These are phyloP conservation scores for Chaetoderma sp. DNA, from an alignment of 2,888 invertebrate genomes.

Conservation along the genomic window DNA sequence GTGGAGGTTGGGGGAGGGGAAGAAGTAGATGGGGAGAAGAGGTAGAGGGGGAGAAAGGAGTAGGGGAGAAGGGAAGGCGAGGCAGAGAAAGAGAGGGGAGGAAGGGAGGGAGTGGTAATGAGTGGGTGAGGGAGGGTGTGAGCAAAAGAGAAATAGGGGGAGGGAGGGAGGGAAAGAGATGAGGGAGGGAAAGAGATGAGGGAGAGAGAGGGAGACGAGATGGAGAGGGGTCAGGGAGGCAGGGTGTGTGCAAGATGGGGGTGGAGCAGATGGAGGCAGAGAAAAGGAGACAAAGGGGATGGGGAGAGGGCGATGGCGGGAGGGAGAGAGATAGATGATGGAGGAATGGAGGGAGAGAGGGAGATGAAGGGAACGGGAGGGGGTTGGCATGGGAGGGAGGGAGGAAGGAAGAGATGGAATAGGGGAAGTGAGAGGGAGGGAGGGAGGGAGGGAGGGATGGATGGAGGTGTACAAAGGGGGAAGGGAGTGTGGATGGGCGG, in stretches of 20 bases:
- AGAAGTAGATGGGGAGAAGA: neutral
- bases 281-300: neutral
- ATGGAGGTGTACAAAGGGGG: neutral
- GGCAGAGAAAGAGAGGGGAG: neutral
- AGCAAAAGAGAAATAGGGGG: neutral
- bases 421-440: too few species aligned
- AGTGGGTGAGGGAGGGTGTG: neutral
- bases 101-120: neutral
- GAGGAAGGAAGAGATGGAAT: too few species aligned
- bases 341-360: too few species aligned
- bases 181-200: too few species aligned
- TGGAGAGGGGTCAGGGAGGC: neutral
- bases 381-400: too few species aligned
- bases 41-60: neutral
- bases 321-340: too few species aligned
- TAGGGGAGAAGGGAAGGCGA: neutral
- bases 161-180: conserved; percentile 2
- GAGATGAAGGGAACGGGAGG: too few species aligned
- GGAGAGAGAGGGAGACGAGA: too few species aligned
- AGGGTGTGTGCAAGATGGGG: neutral
- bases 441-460: too few species aligned
- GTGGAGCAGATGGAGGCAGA: neutral
- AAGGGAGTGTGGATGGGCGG: neutral
- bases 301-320: too few species aligned
- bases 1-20: neutral